phyloP scores from a whole-genome alignment of 2,888 invertebrate genomes.

The Drosophila multiciliata region DNA sequence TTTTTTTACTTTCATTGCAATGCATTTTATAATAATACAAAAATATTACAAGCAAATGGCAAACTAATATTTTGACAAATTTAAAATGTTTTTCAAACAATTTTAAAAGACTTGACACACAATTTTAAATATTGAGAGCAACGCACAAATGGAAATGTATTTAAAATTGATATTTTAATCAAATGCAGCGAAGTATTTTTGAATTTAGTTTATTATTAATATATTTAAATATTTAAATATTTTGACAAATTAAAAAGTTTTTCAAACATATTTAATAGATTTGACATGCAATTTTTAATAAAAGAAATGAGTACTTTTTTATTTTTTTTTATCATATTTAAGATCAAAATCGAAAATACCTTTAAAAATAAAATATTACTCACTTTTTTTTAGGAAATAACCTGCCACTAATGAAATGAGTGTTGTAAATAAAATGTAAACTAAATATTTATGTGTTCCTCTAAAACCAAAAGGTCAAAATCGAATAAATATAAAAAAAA shows the following conservation, averaged over 20 bases:
- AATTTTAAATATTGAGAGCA: constrained; percentile 28
- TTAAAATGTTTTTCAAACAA: too few relatives aligned
- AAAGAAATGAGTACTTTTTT: too few relatives aligned
- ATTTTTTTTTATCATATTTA: too few relatives aligned
- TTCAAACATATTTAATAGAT: not conserved
- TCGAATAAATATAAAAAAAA: not conserved
- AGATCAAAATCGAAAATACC: too few relatives aligned
- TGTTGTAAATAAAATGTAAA: not conserved
- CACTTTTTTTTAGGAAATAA: not conserved
- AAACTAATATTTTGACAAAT: too few relatives aligned
- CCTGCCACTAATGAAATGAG: not conserved
- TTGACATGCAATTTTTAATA: not conserved
- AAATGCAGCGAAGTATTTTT: not conserved
- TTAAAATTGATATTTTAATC: constrained; percentile 11
- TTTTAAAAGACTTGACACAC: too few relatives aligned
- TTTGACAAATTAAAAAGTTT: not conserved
- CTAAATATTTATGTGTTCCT: not conserved
- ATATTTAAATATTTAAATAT: not conserved
- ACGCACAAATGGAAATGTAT: constrained; percentile 20
- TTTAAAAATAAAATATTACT: not conserved
- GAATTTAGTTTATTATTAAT: not conserved
- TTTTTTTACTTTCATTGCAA: not conserved
- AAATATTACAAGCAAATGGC: not conserved
- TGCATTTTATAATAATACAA: not conserved
- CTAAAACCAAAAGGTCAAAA: not conserved